Percentiles rank a stretch among this genome's conserved stretches.
Conservation (phyloP, 2,113 vertebrate genomes). For the Camelus dromedarius region DNA sequence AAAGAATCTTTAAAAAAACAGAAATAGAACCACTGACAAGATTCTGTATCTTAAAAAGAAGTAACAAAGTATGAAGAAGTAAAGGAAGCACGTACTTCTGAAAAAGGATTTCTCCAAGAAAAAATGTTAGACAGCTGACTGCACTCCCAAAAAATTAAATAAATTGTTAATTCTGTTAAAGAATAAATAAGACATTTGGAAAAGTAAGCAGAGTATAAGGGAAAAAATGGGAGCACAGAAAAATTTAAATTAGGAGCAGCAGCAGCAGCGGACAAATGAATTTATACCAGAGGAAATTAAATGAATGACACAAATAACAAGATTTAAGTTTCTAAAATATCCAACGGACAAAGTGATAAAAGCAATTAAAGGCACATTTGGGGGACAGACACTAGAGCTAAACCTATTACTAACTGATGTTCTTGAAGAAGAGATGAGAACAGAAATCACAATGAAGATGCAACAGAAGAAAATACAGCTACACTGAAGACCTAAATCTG, state of each 20-base stretch:
- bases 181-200: constrained; percentile 20
- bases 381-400: background rate
- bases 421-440: background rate
- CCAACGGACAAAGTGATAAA: constrained; percentile 11
- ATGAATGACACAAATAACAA: background rate
- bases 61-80: background rate
- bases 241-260: constrained; percentile 36
- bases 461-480: background rate
- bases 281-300: constrained; percentile 53
- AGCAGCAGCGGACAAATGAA: constrained; percentile 29
- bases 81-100: background rate
- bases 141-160: constrained; percentile 39
- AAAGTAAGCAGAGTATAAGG: background rate
- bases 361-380: background rate
- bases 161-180: constrained; percentile 29
- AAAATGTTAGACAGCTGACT: background rate
- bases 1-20: constrained; percentile 3
- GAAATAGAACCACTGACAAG: background rate
- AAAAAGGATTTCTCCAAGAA: constrained; percentile 6
- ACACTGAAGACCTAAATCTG: background rate
- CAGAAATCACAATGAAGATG: background rate
- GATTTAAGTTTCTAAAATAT: background rate
- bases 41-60: constrained; percentile 6
- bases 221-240: constrained; percentile 31
- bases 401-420: background rate